Conservation (phyloP, 2,888 invertebrate species). For the Malachius bipustulatus region DNA sequence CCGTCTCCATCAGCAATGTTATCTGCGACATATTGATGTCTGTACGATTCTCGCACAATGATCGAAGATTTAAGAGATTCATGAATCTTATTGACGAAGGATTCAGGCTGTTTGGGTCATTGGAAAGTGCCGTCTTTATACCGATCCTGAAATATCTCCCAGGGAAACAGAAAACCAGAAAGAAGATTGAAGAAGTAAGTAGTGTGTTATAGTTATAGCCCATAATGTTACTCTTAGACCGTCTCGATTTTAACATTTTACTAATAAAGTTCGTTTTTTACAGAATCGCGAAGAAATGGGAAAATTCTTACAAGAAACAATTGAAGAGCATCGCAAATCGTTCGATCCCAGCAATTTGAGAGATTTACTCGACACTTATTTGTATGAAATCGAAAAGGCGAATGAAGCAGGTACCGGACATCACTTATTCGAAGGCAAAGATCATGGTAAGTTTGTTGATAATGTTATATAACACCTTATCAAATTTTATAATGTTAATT, state of each 20-base stretch:
- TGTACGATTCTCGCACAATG: slow-evolving; percentile 67
- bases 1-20: slow-evolving; percentile 78
- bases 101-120: slow-evolving; percentile 73
- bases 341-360: slow-evolving; percentile 65
- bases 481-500: too few relatives aligned
- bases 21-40: slow-evolving; percentile 88
- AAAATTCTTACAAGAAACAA: slow-evolving; percentile 68
- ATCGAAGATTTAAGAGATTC: slow-evolving; percentile 63
- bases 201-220: slow-evolving; percentile 5
- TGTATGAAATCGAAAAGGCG: slow-evolving; percentile 74
- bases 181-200: slow-evolving; percentile 44
- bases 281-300: slow-evolving; percentile 77
- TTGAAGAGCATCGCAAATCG: slow-evolving; percentile 66
- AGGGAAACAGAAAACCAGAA: slow-evolving; percentile 38
- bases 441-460: slow-evolving; percentile 72
- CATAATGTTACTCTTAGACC: neutral
- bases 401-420: slow-evolving; percentile 62
- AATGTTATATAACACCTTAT: too few relatives aligned
- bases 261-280: slow-evolving; percentile 17
- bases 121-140: slow-evolving; percentile 73
- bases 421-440: slow-evolving; percentile 70
- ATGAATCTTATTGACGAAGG: slow-evolving; percentile 85
- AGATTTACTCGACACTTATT: slow-evolving; percentile 77
- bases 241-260: neutral
- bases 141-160: slow-evolving; percentile 60